These are phyloP conservation scores for Agrenia bidenticulata DNA, from an alignment of 2,888 invertebrate genomes.

Conservation along the genomic window DNA sequence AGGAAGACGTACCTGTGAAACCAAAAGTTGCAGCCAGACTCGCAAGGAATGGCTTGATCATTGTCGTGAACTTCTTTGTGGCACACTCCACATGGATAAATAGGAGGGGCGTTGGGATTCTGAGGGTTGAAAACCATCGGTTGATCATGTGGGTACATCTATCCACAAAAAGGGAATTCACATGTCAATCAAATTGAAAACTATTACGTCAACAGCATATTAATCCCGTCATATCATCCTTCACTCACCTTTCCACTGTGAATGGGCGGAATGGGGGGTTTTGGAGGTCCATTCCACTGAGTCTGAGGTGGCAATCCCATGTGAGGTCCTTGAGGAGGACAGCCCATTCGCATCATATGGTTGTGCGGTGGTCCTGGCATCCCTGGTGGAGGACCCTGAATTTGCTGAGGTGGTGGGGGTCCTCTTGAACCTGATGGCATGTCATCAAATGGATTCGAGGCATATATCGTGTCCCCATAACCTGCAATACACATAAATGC, in stretches of 20 bases:
- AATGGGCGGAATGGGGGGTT: constrained; percentile 74
- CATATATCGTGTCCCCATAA: constrained; percentile 90
- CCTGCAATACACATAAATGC: constrained; percentile 47
- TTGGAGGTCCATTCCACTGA: constrained; percentile 54
- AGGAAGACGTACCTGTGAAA: constrained; percentile 76
- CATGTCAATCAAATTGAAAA: constrained; percentile 30
- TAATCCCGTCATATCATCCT: background rate
- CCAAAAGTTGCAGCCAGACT: constrained; percentile 98
- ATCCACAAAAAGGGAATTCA: constrained; percentile 27
- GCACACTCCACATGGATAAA: constrained; percentile 95
- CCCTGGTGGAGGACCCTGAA: constrained; percentile 60
- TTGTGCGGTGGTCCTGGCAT: constrained; percentile 55
- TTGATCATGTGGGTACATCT: constrained; percentile 87
- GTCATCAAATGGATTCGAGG: constrained; percentile 93
- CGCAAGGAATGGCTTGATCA: constrained; percentile 96
- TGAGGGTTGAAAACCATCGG: constrained; percentile 98
- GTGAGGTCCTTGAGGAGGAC: constrained; percentile 61
- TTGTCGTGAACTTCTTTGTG: constrained; percentile 87
- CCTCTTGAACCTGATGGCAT: constrained; percentile 61
- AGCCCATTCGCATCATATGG: constrained; percentile 57
- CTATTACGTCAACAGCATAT: background rate
- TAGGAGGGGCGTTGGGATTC: constrained; percentile 97
- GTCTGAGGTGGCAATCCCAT: constrained; percentile 41
- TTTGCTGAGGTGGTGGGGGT: constrained; percentile 25
- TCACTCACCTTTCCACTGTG: constrained; percentile 76